Evolutionary conservation across 1,140 invertebrate species (phyloP).

Genomic region (Ridgeia piscesae): DNA sequence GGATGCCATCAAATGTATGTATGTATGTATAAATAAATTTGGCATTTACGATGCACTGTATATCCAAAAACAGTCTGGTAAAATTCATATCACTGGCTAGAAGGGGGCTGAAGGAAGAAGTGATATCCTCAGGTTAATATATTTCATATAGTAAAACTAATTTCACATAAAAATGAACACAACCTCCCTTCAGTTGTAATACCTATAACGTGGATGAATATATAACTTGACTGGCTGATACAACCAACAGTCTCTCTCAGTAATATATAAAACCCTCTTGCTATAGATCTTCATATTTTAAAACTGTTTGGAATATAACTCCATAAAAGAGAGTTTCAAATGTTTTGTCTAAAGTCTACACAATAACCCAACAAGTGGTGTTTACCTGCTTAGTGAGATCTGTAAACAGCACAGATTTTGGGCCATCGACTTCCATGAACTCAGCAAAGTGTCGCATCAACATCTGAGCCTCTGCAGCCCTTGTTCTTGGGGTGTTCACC

Average conservation of each 20-base stretch:
- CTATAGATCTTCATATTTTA: background rate
- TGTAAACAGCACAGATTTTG: constrained; percentile 82
- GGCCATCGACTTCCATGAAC: constrained; percentile 83
- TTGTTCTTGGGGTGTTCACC: constrained; percentile 88
- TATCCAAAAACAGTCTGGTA: too few species aligned
- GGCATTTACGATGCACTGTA: too few species aligned
- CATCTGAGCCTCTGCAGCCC: constrained; percentile 92
- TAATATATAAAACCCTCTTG: too few species aligned
- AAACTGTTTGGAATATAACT: background rate
- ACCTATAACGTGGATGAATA: too few species aligned
- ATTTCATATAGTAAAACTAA: background rate
- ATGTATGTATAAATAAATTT: too few species aligned
- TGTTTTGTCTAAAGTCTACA: constrained; percentile 15
- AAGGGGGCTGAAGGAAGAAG: background rate
- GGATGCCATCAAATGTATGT: background rate
- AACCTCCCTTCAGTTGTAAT: too few species aligned
- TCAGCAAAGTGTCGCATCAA: constrained; percentile 92
- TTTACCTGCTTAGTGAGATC: constrained; percentile 75
- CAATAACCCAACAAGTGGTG: constrained; percentile 19
- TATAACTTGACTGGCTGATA: too few species aligned
- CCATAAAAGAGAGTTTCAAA: background rate
- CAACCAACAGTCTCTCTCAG: too few species aligned
- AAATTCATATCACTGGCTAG: too few species aligned
- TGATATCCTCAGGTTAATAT: background rate
- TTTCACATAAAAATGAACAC: too few species aligned